These are phyloP conservation scores for Agonopterix heracliana DNA, from an alignment of 2,888 invertebrate species.

Conservation along the genomic window DNA sequence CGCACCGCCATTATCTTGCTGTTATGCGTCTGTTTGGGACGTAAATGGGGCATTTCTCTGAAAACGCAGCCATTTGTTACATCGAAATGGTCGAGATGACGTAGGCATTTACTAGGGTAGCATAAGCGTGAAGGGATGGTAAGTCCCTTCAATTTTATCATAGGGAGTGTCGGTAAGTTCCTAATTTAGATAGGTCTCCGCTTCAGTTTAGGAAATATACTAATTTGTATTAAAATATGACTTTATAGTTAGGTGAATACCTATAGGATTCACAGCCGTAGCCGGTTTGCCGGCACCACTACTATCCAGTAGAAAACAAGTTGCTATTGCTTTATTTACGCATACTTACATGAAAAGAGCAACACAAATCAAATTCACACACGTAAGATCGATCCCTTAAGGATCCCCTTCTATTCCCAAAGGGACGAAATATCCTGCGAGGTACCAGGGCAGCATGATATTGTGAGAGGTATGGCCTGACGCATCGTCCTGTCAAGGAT, in stretches of 20 bases:
- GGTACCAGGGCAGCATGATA: conserved; percentile 64
- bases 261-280: no score
- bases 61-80: conserved; percentile 39
- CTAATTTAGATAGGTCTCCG: no score
- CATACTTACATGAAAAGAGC: no score
- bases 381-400: conserved; percentile 35
- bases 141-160: not conserved
- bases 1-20: conserved; percentile 1
- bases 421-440: conserved; percentile 77
- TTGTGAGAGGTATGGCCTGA: conserved; percentile 40
- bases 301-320: no score
- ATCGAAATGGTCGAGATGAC: conserved; percentile 52
- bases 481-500: conserved; percentile 69
- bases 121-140: conserved; percentile 25
- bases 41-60: conserved; percentile 9
- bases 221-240: no score
- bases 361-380: no score
- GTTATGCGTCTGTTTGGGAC: conserved; percentile 7
- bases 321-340: no score
- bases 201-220: no score
- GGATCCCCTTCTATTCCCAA: conserved; percentile 64
- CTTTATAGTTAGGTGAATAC: no score
- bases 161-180: not conserved
- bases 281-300: no score
- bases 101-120: conserved; percentile 35